These are phyloP conservation scores for Silurus asotus DNA, from an alignment of 2,113 vertebrate species.

Conservation along the genomic window DNA sequence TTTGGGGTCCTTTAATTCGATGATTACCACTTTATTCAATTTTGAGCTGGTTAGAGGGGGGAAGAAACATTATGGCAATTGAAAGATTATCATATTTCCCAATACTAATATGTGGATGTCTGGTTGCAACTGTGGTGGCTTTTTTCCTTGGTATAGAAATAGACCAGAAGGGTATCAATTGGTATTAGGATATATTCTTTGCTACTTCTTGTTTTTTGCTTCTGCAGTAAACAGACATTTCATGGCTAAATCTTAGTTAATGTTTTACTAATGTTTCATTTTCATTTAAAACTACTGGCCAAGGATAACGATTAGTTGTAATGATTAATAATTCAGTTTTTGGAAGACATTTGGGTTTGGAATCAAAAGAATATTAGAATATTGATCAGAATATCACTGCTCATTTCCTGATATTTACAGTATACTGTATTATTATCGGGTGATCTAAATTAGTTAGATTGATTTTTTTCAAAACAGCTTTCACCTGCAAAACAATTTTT, in stretches of 20 bases:
- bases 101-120: constrained; percentile 52
- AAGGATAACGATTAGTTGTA: too few species aligned
- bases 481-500: too few species aligned
- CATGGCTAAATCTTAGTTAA: neutral
- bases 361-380: too few species aligned
- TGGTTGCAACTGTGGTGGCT: constrained; percentile 28
- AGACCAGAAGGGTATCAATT: neutral
- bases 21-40: constrained; percentile 79
- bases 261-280: too few species aligned
- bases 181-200: neutral
- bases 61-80: constrained; percentile 67
- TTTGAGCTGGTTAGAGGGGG: constrained; percentile 77
- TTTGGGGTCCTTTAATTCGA: constrained; percentile 72
- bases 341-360: too few species aligned
- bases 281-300: too few species aligned
- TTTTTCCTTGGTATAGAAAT: constrained; percentile 5
- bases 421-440: too few species aligned
- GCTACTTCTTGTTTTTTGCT: neutral
- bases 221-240: neutral
- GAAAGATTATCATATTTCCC: constrained; percentile 72
- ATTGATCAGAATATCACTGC: too few species aligned
- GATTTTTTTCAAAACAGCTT: too few species aligned
- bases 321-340: too few species aligned
- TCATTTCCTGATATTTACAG: too few species aligned
- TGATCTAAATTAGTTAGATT: too few species aligned